Percentiles rank a stretch among this genome's conserved stretches.
Evolutionary conservation across 2,888 invertebrate species (phyloP).

Genomic region (Tenthredo amoena): DNA sequence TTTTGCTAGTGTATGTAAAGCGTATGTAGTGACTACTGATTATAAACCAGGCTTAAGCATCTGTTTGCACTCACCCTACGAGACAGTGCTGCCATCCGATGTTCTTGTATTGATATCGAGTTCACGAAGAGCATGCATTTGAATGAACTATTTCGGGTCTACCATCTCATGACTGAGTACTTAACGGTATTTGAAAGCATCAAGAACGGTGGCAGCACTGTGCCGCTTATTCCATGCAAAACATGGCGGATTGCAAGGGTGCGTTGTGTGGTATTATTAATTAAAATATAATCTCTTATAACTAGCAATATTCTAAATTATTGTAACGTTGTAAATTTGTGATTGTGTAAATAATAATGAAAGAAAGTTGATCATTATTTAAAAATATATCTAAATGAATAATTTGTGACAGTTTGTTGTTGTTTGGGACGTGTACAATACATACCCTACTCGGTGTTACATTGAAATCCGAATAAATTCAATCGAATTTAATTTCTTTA

Average conservation of each 20-base stretch:
- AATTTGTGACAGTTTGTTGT: conserved; percentile 50
- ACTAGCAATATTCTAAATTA: background rate
- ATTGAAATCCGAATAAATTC: conserved; percentile 2
- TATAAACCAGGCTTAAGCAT: background rate
- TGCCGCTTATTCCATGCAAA: conserved; percentile 60
- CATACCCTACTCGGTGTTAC: background rate
- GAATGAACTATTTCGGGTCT: background rate
- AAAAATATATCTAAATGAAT: conserved; percentile 2
- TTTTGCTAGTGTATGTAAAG: no score
- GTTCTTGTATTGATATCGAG: background rate
- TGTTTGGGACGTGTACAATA: conserved; percentile 42
- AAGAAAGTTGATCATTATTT: background rate
- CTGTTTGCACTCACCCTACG: background rate
- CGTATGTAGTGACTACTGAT: background rate
- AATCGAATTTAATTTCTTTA: conserved; percentile 1
- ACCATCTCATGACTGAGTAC: background rate
- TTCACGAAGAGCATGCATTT: background rate
- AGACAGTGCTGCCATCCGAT: background rate
- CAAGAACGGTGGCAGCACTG: conserved; percentile 57
- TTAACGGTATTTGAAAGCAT: background rate
- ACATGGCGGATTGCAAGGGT: conserved; percentile 75
- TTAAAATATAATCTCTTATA: conserved; percentile 49
- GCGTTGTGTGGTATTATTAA: conserved; percentile 68
- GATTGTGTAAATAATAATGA: background rate
- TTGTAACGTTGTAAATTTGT: background rate